These are phyloP conservation scores for Pelobates cultripes DNA, from an alignment of 2,797 vertebrate species.

Conservation along the genomic window DNA sequence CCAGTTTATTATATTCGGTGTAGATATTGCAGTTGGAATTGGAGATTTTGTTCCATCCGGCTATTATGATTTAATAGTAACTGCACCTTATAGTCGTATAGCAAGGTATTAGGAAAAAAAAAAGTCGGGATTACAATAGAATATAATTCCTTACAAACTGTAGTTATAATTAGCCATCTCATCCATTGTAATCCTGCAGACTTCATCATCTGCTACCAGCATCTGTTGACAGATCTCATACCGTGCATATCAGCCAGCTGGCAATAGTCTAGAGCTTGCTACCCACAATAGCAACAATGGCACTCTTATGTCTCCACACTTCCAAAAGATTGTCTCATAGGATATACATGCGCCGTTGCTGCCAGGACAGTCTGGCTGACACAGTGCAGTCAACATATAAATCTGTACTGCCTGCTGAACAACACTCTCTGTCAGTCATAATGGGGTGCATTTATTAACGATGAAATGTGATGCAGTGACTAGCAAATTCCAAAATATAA, in stretches of 20 bases:
- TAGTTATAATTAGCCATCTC: conserved; percentile 90
- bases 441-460: too few relatives aligned
- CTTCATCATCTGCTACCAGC: conserved; percentile 89
- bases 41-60: too few relatives aligned
- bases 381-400: conserved; percentile 55
- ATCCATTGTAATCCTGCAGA: conserved; percentile 87
- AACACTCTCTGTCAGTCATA: conserved; percentile 7
- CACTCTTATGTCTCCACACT: conserved; percentile 65
- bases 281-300: conserved; percentile 81
- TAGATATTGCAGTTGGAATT: too few relatives aligned
- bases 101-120: conserved; percentile 78
- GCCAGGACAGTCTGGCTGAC: conserved; percentile 55
- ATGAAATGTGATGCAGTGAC: too few relatives aligned
- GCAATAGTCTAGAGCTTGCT: conserved; percentile 78
- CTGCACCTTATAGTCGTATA: conserved; percentile 46
- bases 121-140: conserved; percentile 80
- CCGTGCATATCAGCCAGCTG: conserved; percentile 87
- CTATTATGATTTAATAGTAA: too few relatives aligned
- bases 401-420: not conserved
- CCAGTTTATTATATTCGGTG: too few relatives aligned
- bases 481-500: too few relatives aligned
- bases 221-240: conserved; percentile 98
- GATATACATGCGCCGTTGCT: conserved; percentile 70
- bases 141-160: conserved; percentile 76
- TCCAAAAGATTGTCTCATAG: conserved; percentile 78